These are phyloP conservation scores for Thymelicus sylvestris DNA, from an alignment of 2,888 invertebrate species.

Conservation along the genomic window DNA sequence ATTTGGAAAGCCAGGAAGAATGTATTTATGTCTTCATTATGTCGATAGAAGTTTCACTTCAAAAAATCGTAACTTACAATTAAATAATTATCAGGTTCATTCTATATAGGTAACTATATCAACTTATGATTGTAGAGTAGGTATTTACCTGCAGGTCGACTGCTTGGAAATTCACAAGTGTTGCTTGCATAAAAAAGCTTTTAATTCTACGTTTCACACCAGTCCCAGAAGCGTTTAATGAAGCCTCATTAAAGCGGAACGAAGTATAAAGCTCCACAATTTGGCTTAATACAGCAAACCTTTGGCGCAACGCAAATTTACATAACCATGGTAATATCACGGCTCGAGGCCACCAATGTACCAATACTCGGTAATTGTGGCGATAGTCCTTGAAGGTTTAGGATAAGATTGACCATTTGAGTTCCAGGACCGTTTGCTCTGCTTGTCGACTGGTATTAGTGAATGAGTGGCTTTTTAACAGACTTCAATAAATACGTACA, in stretches of 20 bases:
- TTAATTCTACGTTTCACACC: conserved; percentile 20
- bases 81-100: no score
- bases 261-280: conserved; percentile 17
- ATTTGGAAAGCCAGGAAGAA: no score
- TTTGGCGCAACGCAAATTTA: conserved; percentile 10
- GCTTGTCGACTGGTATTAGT: no score
- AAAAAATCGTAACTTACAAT: no score
- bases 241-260: conserved; percentile 25
- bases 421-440: no score
- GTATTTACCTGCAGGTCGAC: neutral
- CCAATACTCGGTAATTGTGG: neutral
- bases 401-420: no score
- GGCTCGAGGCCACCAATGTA: neutral
- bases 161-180: conserved; percentile 1
- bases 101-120: neutral
- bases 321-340: conserved; percentile 6
- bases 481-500: no score
- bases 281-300: conserved; percentile 18
- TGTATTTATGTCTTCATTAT: no score
- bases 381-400: no score
- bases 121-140: neutral
- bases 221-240: conserved; percentile 15
- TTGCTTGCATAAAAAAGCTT: conserved; percentile 23
- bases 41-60: no score
- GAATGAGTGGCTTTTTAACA: no score